phyloP scores from a whole-genome alignment of 2,888 invertebrate species.

The Protodeltote pygarga region DNA sequence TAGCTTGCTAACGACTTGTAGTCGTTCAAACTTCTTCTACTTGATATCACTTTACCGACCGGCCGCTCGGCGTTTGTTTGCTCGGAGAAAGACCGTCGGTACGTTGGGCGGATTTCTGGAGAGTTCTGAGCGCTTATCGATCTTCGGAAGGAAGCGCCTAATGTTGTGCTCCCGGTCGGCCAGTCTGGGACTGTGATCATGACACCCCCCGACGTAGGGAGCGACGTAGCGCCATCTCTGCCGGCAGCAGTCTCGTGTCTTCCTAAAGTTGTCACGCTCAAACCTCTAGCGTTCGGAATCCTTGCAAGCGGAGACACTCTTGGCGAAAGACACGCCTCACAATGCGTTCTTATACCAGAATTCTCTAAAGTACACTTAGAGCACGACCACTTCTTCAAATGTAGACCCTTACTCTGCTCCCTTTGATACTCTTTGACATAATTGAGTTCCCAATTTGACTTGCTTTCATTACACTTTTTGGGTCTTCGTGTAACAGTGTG shows the following conservation, averaged over 20 bases:
- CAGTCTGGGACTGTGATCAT: slow-evolving; percentile 89
- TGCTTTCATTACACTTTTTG: slow-evolving; percentile 78
- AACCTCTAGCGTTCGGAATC: slow-evolving; percentile 75
- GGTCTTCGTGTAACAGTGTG: slow-evolving; percentile 82
- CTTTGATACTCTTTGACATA: slow-evolving; percentile 81
- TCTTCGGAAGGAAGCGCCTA: slow-evolving; percentile 69
- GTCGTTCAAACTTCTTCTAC: slow-evolving; percentile 80
- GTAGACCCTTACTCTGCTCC: slow-evolving; percentile 75
- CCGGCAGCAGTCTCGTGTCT: slow-evolving; percentile 72
- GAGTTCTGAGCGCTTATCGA: slow-evolving; percentile 81
- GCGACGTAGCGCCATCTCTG: slow-evolving; percentile 76
- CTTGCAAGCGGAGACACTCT: slow-evolving; percentile 77
- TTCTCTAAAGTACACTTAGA: slow-evolving; percentile 92
- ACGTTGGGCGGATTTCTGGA: slow-evolving; percentile 80
- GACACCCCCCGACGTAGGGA: slow-evolving; percentile 85
- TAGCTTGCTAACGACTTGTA: slow-evolving; percentile 76
- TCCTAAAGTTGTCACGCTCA: slow-evolving; percentile 80
- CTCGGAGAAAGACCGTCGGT: slow-evolving; percentile 81
- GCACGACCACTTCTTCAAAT: slow-evolving; percentile 89
- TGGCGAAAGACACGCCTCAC: slow-evolving; percentile 92
- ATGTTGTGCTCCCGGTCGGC: slow-evolving; percentile 74
- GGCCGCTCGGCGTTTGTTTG: slow-evolving; percentile 76
- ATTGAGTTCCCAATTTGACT: slow-evolving; percentile 82
- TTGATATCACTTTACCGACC: slow-evolving; percentile 80
- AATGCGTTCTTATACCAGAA: slow-evolving; percentile 88